Conservation (phyloP, 2,888 invertebrate species). For the Ischnura elegans region DNA sequence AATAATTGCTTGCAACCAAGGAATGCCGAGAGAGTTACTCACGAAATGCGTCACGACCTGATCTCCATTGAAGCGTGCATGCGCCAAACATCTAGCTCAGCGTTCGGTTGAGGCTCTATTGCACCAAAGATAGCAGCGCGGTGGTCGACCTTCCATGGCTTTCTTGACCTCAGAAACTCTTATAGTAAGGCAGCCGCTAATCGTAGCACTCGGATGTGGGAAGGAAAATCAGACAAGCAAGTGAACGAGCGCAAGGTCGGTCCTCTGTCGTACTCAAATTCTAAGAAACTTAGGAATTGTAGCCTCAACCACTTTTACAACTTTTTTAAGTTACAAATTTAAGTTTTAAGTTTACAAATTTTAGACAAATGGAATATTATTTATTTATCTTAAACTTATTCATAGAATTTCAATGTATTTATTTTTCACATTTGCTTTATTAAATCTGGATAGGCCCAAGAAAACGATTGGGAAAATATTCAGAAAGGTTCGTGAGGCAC, state of each 20-base stretch:
- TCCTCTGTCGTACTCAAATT: not conserved
- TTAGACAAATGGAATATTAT: too few species aligned
- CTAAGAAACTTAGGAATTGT: not conserved
- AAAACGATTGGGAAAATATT: too few species aligned
- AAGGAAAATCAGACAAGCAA: not conserved
- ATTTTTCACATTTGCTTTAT: too few species aligned
- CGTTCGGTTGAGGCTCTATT: not conserved
- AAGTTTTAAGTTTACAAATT: too few species aligned
- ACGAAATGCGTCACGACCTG: not conserved
- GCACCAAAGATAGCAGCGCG: not conserved
- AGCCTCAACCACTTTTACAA: not conserved
- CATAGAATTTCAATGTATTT: too few species aligned
- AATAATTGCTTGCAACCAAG: not conserved
- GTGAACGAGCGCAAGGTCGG: not conserved
- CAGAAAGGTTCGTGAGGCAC: too few species aligned
- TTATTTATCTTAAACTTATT: too few species aligned
- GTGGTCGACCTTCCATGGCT: not conserved
- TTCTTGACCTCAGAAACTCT: not conserved
- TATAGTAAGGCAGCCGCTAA: not conserved
- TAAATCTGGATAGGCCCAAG: too few species aligned
- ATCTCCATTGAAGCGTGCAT: not conserved
- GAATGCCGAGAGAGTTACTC: not conserved
- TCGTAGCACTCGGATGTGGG: not conserved
- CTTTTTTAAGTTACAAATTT: too few species aligned
- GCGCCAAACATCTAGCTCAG: not conserved